Evolutionary conservation across 1,140 invertebrate species (phyloP), one percentile per base, ranked within the genome.

Genomic region (Rhyzopertha dominica): DNA sequence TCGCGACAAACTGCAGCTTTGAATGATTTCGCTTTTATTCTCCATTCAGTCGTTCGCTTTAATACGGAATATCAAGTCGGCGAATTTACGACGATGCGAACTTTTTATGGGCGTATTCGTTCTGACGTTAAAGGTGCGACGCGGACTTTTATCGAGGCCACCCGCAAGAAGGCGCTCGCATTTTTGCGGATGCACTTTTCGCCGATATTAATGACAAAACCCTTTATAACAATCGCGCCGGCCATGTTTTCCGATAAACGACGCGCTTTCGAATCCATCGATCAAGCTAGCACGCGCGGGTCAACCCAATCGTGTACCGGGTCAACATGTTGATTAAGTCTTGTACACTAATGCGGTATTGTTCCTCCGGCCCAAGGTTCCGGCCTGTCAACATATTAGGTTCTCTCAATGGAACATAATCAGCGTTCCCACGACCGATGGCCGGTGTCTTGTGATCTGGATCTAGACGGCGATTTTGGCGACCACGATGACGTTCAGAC

Each of bases 301-400:
- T 51, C 43, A 46, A 25, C 31, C 35, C 38, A 42, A 51, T 46
- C 47, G 43, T 45, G 29, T 31, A 17, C 13, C n/a, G 30, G 49
- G 43, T 47, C 43, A 51, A 51, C 31, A 45, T 39, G 35, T 49
- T 48, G 36, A 41, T 53, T 48, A 48, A 51, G 43, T 41, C 26
- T 41, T 47, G 41, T 43, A 25, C 29, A 47, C 47, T 42, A 42
- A 47, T 24, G 30, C 20, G 20, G 34, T 40, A 32, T 45, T 32
- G 43, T 42, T 46, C 38, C 37, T 36, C 16, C 17, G 30, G 22
- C 17, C 14, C 16, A 16, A 40, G 25, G 10, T 40, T 17, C 12
- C 24, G 14, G 14, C 17, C 16, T 39, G 10, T 28, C 29, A 38
- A 40, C 32, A 26, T 26, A n/a, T n/a, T 18, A 28, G 9, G 24